Evolutionary conservation across 2,113 vertebrate genomes (phyloP), one percentile per base, ranked within the genome.

Genomic region (Pao palembangensis): DNA sequence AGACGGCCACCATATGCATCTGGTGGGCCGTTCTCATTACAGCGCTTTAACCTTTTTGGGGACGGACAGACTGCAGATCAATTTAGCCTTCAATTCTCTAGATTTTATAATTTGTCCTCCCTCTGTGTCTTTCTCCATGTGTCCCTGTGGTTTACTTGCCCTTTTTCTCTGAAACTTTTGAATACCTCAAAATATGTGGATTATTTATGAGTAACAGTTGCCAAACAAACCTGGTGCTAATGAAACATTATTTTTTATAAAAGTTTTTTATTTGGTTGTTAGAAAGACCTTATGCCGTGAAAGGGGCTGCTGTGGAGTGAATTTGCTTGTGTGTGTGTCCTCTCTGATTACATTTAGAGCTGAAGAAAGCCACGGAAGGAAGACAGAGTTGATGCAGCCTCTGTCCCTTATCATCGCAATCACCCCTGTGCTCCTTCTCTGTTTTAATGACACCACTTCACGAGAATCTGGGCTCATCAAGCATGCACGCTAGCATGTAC

Each of bases 361-460:
- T 82, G 73, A 62, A 89, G 83, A 73, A 85, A 76, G 65, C 58
- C 62, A 75, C 61, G 62, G 51, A 13, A 75, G 59, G 68, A 83
- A 42, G 72, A 74, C 62, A 44, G 71, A 67, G 78, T 83, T 85
- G 82, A 70, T 73, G 75, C 75, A 84, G 83, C 80, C 79, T 63
- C 71, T 73, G 34, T 38, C 75, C 84, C 78, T 84, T 89, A 89
- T 91, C 85, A 85, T 80, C 75, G 87, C 89, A 90, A 90, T 90
- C 89, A 89, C 84, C 77, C 74, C 75, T 80, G 87, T 87, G 76
- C 80, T 82, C 76, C 78, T 80, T 85, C 76, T 87, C 71, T 67
- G 70, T 81, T 69, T 86, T 91, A 90, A 91, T 90, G 88, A 87
- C 81, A 84, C 84, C 73, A 88, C 90, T 91, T 90, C 87, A 88